Evolutionary conservation across 64 coral and sea anemone genomes (phyloP), one percentile per base, ranked within the genome.

Genomic region (Hydrozoanthus tunicans): DNA sequence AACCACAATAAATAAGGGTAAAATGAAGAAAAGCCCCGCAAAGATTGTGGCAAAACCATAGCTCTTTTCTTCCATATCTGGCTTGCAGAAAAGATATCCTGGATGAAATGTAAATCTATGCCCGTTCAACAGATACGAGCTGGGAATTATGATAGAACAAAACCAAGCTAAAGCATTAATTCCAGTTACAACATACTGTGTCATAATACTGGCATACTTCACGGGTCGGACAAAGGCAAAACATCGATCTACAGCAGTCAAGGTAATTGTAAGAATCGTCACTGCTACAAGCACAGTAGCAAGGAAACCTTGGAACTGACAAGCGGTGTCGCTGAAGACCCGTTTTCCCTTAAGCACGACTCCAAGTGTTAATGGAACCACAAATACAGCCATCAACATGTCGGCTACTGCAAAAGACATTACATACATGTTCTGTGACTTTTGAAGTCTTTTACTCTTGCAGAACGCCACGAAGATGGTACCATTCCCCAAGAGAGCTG

Each of bases 81-180:
- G 90, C 54, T 73, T 94, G 63, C 93, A 94, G 55, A 94, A 51
- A 2, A 64, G 62, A 10, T 94, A 90, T 5, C 93, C 93, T 3
- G 89, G 80, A 70, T 94, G 93, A 74, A 94, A 94, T 15, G 72
- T 58, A 59, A 94, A 94, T 15, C 23, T 85, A 64, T 94, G 72
- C 2, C 89, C 86, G 15, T 84, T 63, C 53, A 94, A 51, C 2
- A 90, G 9, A 66, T 94, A 94, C 25, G 89, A 94, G 24, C 81
- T 51, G 3, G 93, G 93, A 85, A 90, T 76, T 14, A 90, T 78
- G 51, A 27, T 53, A 12, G 93, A 62, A 60, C 84, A 94, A 51
- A 85, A 53, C 93, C 93, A 94, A 7, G 59, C 73, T 20, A 12
- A 25, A 59, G 70, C 71, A 11, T 84, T 94, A 51, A 90, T 59